Base-by-base conservation (phyloP, 2,888 invertebrate genomes). In the Hirtodrosophila histrioides region DNA sequence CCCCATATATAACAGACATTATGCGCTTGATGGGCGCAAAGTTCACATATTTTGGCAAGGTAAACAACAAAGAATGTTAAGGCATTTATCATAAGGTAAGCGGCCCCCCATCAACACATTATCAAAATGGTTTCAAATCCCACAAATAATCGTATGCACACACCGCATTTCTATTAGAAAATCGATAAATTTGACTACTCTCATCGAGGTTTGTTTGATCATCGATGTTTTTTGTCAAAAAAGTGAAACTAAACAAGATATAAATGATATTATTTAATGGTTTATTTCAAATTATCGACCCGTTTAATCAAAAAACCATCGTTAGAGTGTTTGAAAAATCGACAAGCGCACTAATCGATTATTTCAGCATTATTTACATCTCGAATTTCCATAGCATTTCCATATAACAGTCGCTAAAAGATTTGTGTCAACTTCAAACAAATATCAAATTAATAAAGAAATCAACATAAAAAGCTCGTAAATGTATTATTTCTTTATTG, bases 381-480 rank as follows among this genome's bases (percentile, higher is more conserved):
- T 17, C 17, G 1, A 17, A 17, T 17, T 17, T 17, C 17, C 55
- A 66, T 51, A 69, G n/a, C 27, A 27, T 27, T 70, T 45, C 49
- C 55, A 66, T 51, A 69, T 61, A 36, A 63, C 48, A 58, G 61
- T 63, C 61, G 44, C 39, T 35, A 40, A 66, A 12, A 72, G 48
- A 78, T 84, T 80, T 78, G 58, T 67, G 64, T 60, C 60, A 70
- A 44, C 44, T 36, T 35, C n/a, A 55, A 61, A 61, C 62, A 73
- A 65, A 66, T 57, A 39, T 9, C 39, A 62, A 75, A 66, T 77
- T 61, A 63, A 54, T 68, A 55, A 61, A 60, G 51, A 62, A 31
- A 66, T 78, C 63, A 69, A 49, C 84, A 81, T 78, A 75, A 75
- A 76, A 81, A 46, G 17, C 64, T 49, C 64, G 36, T 80, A 60